Evolutionary conservation across 1,140 invertebrate genomes (phyloP), one percentile per base, ranked within the genome.

Genomic region (Theocolax elegans): DNA sequence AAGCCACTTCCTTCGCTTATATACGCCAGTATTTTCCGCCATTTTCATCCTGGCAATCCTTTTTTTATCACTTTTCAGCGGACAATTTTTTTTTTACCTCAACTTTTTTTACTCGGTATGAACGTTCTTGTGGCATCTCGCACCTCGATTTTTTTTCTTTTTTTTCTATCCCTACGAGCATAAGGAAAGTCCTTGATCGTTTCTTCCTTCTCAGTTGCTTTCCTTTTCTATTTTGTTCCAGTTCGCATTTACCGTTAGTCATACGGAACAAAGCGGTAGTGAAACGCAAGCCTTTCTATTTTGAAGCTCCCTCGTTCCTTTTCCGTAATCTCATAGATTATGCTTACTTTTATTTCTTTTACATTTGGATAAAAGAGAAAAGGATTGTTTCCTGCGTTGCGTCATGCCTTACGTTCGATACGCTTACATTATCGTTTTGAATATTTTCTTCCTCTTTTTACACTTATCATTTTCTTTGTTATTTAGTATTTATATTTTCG

Each of bases 51-150:
- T 35, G 59, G 44, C 27, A 62, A 63, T 48, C 59, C 42, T 62
- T 49, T 63, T n/a, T n/a, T 49, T 63, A 63, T 63, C 59, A 49
- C 59, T 63, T 44, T 49, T 3, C 53, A 29, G 29, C 13, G 8
- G 53, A 56, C 13, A 15, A 7, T 19, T 38, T 56, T 19, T 56
- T 56, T 13, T 38, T 35, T 38, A 17, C 23, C 23, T 46, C n/a
- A 7, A 15, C 27, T 48, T 49, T 15, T 49, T 23, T 35, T 35
- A 48, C 42, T 29, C 59, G 25, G 25, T 49, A 2, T n/a, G n/a
- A n/a, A n/a, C n/a, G n/a, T n/a, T n/a, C n/a, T n/a, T n/a, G n/a
- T n/a, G n/a, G n/a, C n/a, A n/a, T n/a, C 40, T 46, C 1, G 15
- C 23, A 7, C 4, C 12, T 9, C 25, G 1, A 60, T 15, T 35